Evolutionary conservation across 2,797 vertebrate genomes (phyloP), one percentile per base, ranked within the genome.

Genomic region (Crocidura indochinensis): DNA sequence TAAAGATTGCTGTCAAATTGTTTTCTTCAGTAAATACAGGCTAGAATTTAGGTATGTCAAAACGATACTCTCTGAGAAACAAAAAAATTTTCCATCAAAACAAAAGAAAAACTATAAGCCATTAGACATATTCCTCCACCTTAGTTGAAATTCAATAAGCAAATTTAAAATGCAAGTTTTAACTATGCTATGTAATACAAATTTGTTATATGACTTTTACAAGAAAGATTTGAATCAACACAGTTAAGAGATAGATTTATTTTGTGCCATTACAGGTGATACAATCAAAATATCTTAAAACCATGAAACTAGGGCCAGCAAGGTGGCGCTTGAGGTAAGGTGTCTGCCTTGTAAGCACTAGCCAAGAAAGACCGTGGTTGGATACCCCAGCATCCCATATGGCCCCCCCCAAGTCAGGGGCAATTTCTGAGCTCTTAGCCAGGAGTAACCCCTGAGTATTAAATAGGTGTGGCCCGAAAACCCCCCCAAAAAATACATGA

Each of bases 1-100:
- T 93, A 95, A 94, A 87, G 38, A 95, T 74, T 94, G 29, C 44
- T 87, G 72, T 84, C 49, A 86, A 90, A 90, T 90, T 78, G 74
- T 87, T 94, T 95, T 87, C 71, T 91, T 94, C 49, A 91, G 92
- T 93, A 95, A 87, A 94, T 82, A 94, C 29, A 91, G 19, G 6
- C 47, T 84, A 56, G 46, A 80, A 73, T 94, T 64, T 75, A 89
- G 29, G 10, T 69, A n/a, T 94, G 93, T 94, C 72, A 91, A 93
- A 95, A 92, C 82, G 64, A 93, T 92, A 31, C 6, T 94, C 17
- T 94, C 38, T 71, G 53, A 79, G 72, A 92, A 91, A 94, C 81
- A 87, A 89, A 91, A 31, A 91, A 92, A 94, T 79, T 93, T 86
- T 91, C 10, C 14, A 64, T 88, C 26, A 73, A 68, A 46, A 68